Evolutionary conservation across 2,113 vertebrate species (phyloP), one percentile per base, ranked within the genome.

Genomic region (Prunella fulvescens): DNA sequence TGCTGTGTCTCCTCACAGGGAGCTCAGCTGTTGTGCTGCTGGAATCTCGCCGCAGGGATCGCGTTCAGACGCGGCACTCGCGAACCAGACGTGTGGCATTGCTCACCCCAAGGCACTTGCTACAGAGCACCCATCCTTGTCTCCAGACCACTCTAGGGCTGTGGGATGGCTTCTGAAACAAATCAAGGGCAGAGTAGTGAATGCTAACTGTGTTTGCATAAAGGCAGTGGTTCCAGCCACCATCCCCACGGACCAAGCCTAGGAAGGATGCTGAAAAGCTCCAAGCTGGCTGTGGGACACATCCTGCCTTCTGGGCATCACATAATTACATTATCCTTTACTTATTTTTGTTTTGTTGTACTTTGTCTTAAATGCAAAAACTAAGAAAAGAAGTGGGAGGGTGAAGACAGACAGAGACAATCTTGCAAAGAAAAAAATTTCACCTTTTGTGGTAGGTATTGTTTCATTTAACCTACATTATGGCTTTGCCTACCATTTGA

Each of bases 401-500:
- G 14, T 64, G 33, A 86, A 66, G 40, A 62, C 24, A 65, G 31
- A 17, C n/a, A 2, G 22, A 83, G 18, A 66, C 14, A 90, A 45
- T 61, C 35, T 91, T 91, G 45, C 12, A 42, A 76, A 53, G n/a
- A n/a, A n/a, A n/a, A n/a, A n/a, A n/a, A n/a, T 90, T 90, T 78
- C 54, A 47, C 29, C 25, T 85, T 89, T 89, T 84, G 48, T 91
- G 71, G 39, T 62, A 86, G 45, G 11, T 64, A 78, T 74, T 84
- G 12, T 78, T 95, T 88, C 25, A 29, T 81, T 90, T 90, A 91
- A 50, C 64, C 50, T 79, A 22, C 4, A 23, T 50, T 81, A 83
- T 35, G 57, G 16, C 17, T 90, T 82, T 92, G 47, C 42, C 51
- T 57, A 51, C 26, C 72, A 92, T 96, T 94, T 90, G 74, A 92